Percentiles rank a stretch among this genome's conserved stretches.
Conservation (phyloP, 2,888 invertebrate species). For the Acleris emargana region DNA sequence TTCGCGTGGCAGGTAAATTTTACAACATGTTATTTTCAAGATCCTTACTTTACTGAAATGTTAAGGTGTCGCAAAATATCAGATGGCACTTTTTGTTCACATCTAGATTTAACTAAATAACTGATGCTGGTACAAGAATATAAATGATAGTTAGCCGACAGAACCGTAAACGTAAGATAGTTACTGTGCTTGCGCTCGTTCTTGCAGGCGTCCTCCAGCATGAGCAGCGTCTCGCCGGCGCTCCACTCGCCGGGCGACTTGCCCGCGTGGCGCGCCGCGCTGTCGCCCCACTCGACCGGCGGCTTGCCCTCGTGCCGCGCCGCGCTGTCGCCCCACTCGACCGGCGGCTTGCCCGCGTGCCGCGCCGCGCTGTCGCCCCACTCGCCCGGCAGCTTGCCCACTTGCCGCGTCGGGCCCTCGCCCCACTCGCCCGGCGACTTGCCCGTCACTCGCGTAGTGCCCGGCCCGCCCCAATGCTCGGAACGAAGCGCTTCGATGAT, state of each 20-base stretch:
- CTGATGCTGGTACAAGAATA: too few relatives aligned
- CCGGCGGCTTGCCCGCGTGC: slow-evolving; percentile 73
- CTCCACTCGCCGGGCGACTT: slow-evolving; percentile 80
- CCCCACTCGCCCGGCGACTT: slow-evolving; percentile 77
- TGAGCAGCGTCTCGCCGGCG: slow-evolving; percentile 75
- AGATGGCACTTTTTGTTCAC: too few relatives aligned
- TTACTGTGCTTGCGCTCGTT: slow-evolving; percentile 76
- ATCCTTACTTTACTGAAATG: too few relatives aligned
- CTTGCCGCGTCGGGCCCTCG: slow-evolving; percentile 47
- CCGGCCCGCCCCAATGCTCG: slow-evolving; percentile 64
- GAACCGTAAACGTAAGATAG: slow-evolving; percentile 40
- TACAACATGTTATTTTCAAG: too few relatives aligned
- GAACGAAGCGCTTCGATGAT: slow-evolving; percentile 77
- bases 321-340: slow-evolving; percentile 80
- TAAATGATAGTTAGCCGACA: too few relatives aligned
- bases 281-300: slow-evolving; percentile 72
- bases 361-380: slow-evolving; percentile 80
- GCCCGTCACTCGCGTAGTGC: slow-evolving; percentile 59
- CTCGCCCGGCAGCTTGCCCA: slow-evolving; percentile 77
- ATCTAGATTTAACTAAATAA: too few relatives aligned
- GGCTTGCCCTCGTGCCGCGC: slow-evolving; percentile 75
- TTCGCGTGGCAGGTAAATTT: too few relatives aligned
- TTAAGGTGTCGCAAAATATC: too few relatives aligned
- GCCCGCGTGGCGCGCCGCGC: slow-evolving; percentile 60
- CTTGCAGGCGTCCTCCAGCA: slow-evolving; percentile 79